Percentiles rank a stretch among this genome's conserved stretches.
Conservation (phyloP, 2,888 invertebrate species). For the Hololepta plana region DNA sequence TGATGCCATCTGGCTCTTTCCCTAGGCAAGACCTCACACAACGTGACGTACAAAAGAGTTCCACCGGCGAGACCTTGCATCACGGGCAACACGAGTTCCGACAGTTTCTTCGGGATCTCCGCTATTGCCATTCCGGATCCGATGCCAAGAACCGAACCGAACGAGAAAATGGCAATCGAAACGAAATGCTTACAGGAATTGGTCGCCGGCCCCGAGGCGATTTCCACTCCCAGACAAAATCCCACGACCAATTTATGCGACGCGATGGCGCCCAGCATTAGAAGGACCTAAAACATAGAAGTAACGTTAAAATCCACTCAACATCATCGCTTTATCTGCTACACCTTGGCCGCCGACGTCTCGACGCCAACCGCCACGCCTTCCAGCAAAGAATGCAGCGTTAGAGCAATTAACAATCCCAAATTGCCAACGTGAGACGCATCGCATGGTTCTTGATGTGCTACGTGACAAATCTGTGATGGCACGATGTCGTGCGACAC, state of each 20-base stretch:
- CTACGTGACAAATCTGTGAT: slow-evolving; percentile 41
- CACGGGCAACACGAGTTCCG: slow-evolving; percentile 34
- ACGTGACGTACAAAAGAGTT: slow-evolving; percentile 57
- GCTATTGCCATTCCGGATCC: slow-evolving; percentile 44
- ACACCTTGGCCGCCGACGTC: slow-evolving; percentile 39
- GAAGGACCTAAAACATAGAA: slow-evolving; percentile 36
- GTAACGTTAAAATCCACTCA: neutral
- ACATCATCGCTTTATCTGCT: neutral
- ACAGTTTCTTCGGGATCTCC: slow-evolving; percentile 29
- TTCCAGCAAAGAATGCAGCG: slow-evolving; percentile 61
- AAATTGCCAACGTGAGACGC: slow-evolving; percentile 38
- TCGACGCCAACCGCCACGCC: slow-evolving; percentile 71
- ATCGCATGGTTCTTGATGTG: slow-evolving; percentile 45
- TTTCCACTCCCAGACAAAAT: slow-evolving; percentile 62
- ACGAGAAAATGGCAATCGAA: slow-evolving; percentile 44
- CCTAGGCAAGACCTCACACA: slow-evolving; percentile 58
- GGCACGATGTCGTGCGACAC: slow-evolving; percentile 10
- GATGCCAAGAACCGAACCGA: slow-evolving; percentile 51
- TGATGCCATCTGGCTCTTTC: slow-evolving; percentile 60
- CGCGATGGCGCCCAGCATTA: slow-evolving; percentile 48
- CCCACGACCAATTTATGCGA: slow-evolving; percentile 69
- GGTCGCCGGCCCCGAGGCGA: slow-evolving; percentile 25
- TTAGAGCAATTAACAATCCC: slow-evolving; percentile 53
- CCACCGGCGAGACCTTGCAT: slow-evolving; percentile 60
- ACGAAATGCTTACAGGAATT: slow-evolving; percentile 32